A percentile compares a stretch with the other conserved stretches of the same genome.
These are phyloP conservation scores for Argentina silus DNA, from an alignment of 2,797 vertebrate species.

Conservation along the genomic window DNA sequence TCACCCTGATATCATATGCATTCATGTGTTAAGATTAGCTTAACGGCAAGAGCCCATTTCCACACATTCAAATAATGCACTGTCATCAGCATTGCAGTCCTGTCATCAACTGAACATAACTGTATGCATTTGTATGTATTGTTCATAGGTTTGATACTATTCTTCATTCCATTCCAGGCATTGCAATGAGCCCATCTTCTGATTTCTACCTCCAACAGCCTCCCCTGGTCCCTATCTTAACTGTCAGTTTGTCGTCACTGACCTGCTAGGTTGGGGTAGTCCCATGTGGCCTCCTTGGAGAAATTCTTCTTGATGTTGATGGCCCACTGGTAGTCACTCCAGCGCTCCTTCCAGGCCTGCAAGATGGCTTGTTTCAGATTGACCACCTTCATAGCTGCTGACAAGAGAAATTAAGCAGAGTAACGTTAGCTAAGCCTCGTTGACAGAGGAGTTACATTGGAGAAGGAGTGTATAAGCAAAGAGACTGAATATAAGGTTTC, in stretches of 20 bases:
- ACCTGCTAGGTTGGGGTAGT: conserved; percentile 97
- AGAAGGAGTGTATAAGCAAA: too few species aligned
- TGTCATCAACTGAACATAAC: neutral
- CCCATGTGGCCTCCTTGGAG: conserved; percentile 95
- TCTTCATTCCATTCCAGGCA: too few species aligned
- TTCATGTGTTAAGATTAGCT: neutral
- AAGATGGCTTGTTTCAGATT: conserved; percentile 97
- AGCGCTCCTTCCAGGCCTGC: conserved; percentile 98
- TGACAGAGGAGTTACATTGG: conserved; percentile 35
- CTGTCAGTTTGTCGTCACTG: neutral
- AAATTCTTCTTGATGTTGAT: conserved; percentile 97
- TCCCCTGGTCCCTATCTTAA: too few species aligned
- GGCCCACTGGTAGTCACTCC: conserved; percentile 98
- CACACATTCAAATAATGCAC: neutral
- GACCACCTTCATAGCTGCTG: conserved; percentile 88
- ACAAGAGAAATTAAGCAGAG: neutral
- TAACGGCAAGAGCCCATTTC: neutral
- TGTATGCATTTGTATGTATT: neutral
- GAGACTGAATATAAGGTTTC: too few species aligned
- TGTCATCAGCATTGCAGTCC: neutral
- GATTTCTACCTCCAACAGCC: too few species aligned
- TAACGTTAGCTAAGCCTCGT: neutral
- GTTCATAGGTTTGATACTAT: too few species aligned
- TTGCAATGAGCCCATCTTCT: too few species aligned
- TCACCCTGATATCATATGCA: neutral